Base-by-base conservation (phyloP, 2,888 invertebrate genomes). In the Cataglyphis livida region DNA sequence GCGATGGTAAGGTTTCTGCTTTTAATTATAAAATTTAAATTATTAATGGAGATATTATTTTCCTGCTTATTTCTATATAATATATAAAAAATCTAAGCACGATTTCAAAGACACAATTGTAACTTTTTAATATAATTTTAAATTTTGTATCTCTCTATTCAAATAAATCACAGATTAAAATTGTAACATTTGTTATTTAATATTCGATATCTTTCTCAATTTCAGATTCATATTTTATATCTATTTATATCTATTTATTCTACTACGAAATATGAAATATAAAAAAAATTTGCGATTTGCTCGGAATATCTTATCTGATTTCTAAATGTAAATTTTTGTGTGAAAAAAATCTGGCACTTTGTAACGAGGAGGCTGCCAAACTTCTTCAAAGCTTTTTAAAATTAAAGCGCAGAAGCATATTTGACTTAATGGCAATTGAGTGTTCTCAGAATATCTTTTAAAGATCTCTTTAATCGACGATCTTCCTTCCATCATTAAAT, bases 381-480 rank as follows among this genome's bases (percentile, higher is more conserved):
- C 3, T 41, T 41, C 59, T 15, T 57, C n/a, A 28, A 61, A 61
- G 21, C 3, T 74, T 21, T 44, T 41, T n/a, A 7, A 41, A 61
- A 61, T 5, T 32, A 41, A 15, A 41, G 3, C 25, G 51, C 3
- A 6, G 66, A 65, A 51, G 18, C 51, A 12, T 38, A 38, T 35
- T 75, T 32, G 32, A 32, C n/a, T 66, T 76, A 38, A 66, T 54
- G 38, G n/a, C 51, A 51, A 65, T 25, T n/a, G 35, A 38, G 21
- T 66, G 21, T 66, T 76, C 75, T 51, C 15, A 54, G 66, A 76
- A 76, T 75, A 25, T 54, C 75, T 12, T 38, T 38, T 76, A 48
- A 74, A n/a, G 59, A 73, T 35, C 48, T 21, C 44, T 48, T 48
- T 18, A 48, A 15, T 15, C 18, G 18, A 32, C 18, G 48, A 35